Base-by-base conservation (phyloP, 2,888 invertebrate species). In the Polyommatus iphigenia region DNA sequence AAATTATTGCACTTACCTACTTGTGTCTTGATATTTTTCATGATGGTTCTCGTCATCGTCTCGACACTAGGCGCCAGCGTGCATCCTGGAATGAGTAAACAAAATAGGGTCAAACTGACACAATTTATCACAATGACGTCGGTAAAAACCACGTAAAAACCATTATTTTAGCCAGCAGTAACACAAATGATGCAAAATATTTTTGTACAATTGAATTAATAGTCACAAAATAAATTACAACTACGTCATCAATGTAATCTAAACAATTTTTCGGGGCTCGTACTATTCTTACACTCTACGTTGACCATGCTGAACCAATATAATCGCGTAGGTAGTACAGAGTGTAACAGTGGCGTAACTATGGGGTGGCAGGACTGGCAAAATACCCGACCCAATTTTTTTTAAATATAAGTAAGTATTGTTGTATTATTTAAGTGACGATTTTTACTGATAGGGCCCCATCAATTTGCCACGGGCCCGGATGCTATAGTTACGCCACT, bases 1-100 rank as follows among this genome's bases (percentile, higher is more conserved):
- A n/a, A n/a, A n/a, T n/a, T n/a, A 46, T 1, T 46, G 0, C 41
- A 57, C n/a, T 10, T 32, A 41, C 59, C 20, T 59, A 7, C 8
- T n/a, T n/a, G 57, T 57, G 59, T 59, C 3, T 57, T n/a, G 2
- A n/a, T n/a, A 57, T 57, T 57, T 54, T 57, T n/a, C 57, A 57
- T 20, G 3, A 2, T 59, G 8, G 6, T 20, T n/a, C 59, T 62
- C 54, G 24, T 62, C 24, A 62, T 13, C 54, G 62, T 62, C 59
- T 59, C 59, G n/a, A 20, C 62, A 32, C 0, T 62, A 62, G 62
- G 24, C 62, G 62, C 24, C 62, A 62, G 4, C 8, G 4, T 62
- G 62, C 13, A 62, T 62, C 62, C 62, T 62, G 24, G 62, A 62
- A 62, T 62, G 62, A 62, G 13, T 24, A 62, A 62, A 62, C 62